Evolutionary conservation across 2,797 vertebrate species (phyloP).

Genomic region (Apogon hyalosoma): DNA sequence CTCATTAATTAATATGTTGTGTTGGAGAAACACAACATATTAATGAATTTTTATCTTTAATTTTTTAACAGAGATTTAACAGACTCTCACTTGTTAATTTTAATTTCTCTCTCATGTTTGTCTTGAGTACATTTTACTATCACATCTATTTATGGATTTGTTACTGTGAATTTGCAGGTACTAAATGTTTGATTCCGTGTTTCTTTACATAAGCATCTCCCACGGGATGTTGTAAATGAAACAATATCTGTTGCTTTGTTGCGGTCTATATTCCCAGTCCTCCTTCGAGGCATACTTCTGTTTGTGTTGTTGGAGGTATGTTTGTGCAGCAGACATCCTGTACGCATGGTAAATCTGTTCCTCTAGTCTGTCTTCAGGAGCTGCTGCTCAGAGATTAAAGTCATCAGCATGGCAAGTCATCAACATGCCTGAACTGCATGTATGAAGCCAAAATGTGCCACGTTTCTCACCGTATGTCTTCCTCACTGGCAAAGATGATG

Average conservation of each 20-base stretch:
- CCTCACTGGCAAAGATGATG: slow-evolving; percentile 93
- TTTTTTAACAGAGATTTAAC: slow-evolving; percentile 29
- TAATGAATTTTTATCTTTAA: slow-evolving; percentile 23
- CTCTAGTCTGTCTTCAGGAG: slow-evolving; percentile 62
- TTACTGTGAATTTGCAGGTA: slow-evolving; percentile 45
- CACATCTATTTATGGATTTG: slow-evolving; percentile 22
- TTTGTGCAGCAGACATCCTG: slow-evolving; percentile 61
- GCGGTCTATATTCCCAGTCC: slow-evolving; percentile 53
- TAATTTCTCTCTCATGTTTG: slow-evolving; percentile 9
- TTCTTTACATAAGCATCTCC: slow-evolving; percentile 55
- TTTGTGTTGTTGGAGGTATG: slow-evolving; percentile 69
- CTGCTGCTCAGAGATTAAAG: slow-evolving; percentile 70
- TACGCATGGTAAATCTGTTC: slow-evolving; percentile 56
- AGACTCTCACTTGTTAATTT: slow-evolving; percentile 4
- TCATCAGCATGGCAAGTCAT: slow-evolving; percentile 55
- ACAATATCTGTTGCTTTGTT: slow-evolving; percentile 65
- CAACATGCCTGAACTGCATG: slow-evolving; percentile 39
- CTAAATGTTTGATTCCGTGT: slow-evolving; percentile 58
- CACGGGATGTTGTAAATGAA: slow-evolving; percentile 59
- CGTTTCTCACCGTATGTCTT: slow-evolving; percentile 92
- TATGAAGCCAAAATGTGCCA: slow-evolving; percentile 35
- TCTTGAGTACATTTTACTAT: slow-evolving; percentile 7
- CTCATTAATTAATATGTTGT: neutral
- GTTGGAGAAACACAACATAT: slow-evolving; percentile 1
- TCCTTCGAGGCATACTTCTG: slow-evolving; percentile 58